Conservation (phyloP, 2,888 invertebrate genomes). For the Limenitis camilla region DNA sequence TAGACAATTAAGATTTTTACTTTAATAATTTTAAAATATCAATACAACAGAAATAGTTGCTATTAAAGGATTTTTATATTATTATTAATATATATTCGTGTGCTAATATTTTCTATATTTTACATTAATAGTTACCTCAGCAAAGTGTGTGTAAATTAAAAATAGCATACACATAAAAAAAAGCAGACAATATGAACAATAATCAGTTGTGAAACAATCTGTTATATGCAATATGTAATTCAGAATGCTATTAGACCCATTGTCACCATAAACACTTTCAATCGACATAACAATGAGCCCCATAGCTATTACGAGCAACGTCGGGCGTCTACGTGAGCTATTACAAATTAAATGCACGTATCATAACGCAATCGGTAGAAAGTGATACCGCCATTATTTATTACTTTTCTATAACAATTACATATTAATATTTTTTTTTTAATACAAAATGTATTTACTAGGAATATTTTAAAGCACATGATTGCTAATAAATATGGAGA, state of each 20-base stretch:
- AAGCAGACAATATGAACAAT: too few species aligned
- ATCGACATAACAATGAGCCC: slow-evolving; percentile 15
- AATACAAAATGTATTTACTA: background rate
- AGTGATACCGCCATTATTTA: slow-evolving; percentile 25
- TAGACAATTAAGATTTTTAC: too few species aligned
- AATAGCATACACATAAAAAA: too few species aligned
- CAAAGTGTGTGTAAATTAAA: too few species aligned
- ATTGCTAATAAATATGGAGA: too few species aligned
- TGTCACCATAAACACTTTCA: slow-evolving; percentile 8
- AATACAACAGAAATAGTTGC: too few species aligned
- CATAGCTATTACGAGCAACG: slow-evolving; percentile 18
- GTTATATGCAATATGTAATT: background rate
- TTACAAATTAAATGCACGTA: slow-evolving; percentile 19
- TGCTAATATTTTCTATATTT: too few species aligned
- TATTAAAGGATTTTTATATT: too few species aligned
- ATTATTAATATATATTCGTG: too few species aligned
- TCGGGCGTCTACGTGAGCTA: slow-evolving; percentile 16
- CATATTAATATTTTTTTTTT: background rate
- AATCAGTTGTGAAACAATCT: background rate
- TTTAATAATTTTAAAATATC: too few species aligned
- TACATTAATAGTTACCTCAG: too few species aligned
- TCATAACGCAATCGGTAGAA: slow-evolving; percentile 27
- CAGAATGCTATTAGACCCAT: background rate
- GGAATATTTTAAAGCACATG: background rate
- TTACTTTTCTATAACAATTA: slow-evolving; percentile 15